phyloP scores from a whole-genome alignment of 2,113 vertebrate species.

The Canis aureus region DNA sequence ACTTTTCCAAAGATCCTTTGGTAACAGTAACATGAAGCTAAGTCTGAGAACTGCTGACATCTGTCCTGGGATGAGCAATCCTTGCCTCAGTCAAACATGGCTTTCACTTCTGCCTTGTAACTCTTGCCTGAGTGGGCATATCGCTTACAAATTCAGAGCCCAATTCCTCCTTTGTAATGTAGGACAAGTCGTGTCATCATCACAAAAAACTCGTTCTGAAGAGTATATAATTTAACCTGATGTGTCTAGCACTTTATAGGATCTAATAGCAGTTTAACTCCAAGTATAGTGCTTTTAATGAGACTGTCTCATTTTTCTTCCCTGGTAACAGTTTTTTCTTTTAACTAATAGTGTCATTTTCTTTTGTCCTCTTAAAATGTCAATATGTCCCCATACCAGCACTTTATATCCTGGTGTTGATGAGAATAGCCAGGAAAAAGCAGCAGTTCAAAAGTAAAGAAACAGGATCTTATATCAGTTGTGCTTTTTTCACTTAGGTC shows the following conservation, averaged over 20 bases:
- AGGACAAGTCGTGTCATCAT: neutral
- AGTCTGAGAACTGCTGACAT: neutral
- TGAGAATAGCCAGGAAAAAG: neutral
- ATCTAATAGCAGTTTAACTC: neutral
- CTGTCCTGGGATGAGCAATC: neutral
- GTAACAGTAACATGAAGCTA: neutral
- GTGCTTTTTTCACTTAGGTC: neutral
- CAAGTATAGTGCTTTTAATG: neutral
- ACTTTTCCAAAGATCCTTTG: neutral
- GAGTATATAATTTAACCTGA: neutral
- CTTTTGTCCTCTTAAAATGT: neutral
- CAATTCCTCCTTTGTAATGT: neutral
- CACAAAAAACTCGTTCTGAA: neutral
- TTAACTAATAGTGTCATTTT: neutral
- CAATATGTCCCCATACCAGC: neutral
- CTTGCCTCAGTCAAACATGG: neutral
- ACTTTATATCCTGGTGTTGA: neutral
- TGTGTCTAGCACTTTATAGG: neutral
- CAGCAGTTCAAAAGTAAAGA: slow-evolving; percentile 1
- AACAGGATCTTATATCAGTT: neutral
- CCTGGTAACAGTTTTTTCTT: neutral
- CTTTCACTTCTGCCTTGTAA: neutral
- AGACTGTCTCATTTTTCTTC: neutral
- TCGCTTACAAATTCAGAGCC: neutral
- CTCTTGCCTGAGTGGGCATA: neutral